These are phyloP conservation scores for Ptychoptera albimana DNA, from an alignment of 2,888 invertebrate species.

Conservation along the genomic window DNA sequence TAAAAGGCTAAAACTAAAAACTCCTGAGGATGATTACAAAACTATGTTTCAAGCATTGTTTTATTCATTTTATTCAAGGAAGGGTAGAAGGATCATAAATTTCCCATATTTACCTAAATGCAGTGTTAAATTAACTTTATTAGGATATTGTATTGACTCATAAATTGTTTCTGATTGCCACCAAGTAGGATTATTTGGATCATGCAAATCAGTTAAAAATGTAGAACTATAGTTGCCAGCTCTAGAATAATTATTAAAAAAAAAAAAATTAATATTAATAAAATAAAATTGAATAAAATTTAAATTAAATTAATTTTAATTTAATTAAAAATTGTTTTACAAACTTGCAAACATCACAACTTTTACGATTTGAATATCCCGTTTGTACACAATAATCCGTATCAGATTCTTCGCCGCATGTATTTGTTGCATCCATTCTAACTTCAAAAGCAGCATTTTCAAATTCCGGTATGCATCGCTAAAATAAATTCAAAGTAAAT, in stretches of 20 bases:
- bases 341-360: slow-evolving; percentile 62
- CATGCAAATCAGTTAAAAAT: slow-evolving; percentile 83
- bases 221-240: slow-evolving; percentile 48
- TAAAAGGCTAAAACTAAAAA: too few species aligned
- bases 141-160: slow-evolving; percentile 81
- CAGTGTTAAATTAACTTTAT: slow-evolving; percentile 83
- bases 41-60: too few species aligned
- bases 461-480: slow-evolving; percentile 92
- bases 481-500: slow-evolving; percentile 25
- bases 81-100: too few species aligned
- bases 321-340: slow-evolving; percentile 15
- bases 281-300: too few species aligned
- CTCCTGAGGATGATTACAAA: too few species aligned
- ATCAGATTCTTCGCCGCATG: slow-evolving; percentile 71
- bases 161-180: slow-evolving; percentile 98
- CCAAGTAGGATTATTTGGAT: slow-evolving; percentile 81
- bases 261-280: too few species aligned
- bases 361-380: slow-evolving; percentile 57
- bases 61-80: too few species aligned
- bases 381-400: slow-evolving; percentile 87
- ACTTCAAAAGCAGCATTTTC: slow-evolving; percentile 89
- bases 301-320: too few species aligned
- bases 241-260: too few species aligned
- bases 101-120: slow-evolving; percentile 52
- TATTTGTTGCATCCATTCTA: slow-evolving; percentile 85